Evolutionary conservation across 2,797 vertebrate genomes (phyloP).

Genomic region (Cephalopachus bancanus): DNA sequence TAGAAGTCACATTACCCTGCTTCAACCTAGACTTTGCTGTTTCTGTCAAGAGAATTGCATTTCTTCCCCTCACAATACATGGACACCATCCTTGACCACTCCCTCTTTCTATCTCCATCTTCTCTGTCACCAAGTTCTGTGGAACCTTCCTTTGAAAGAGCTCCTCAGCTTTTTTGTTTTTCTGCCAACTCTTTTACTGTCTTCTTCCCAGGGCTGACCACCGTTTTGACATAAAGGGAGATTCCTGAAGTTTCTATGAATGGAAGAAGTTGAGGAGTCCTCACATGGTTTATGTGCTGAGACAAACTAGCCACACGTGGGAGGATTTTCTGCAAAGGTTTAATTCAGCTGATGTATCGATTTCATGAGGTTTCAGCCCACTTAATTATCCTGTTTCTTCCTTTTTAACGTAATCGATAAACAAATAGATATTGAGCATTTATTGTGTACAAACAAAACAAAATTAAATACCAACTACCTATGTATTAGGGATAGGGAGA

Average conservation of each 20-base stretch:
- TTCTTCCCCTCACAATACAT: background rate
- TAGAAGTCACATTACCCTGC: background rate
- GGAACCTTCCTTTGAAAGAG: background rate
- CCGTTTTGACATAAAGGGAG: rapidly evolving
- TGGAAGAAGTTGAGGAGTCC: background rate
- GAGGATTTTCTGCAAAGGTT: background rate
- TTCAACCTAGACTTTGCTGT: too few species aligned
- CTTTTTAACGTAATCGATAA: background rate
- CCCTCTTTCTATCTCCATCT: background rate
- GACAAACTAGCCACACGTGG: background rate
- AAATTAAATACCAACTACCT: background rate
- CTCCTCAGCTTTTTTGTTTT: background rate
- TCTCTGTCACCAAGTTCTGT: background rate
- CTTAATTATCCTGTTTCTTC: background rate
- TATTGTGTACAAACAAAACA: background rate
- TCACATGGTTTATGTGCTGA: background rate
- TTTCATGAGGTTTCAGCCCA: background rate
- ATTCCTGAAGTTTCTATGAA: background rate
- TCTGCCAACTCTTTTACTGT: rapidly evolving
- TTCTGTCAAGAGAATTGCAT: background rate
- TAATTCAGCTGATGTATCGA: background rate
- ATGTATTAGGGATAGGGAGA: too few species aligned
- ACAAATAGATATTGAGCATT: background rate
- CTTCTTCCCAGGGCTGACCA: background rate
- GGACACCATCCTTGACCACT: too few species aligned